Conservation (phyloP, 2,888 invertebrate genomes). For the Acanthacorydalis orientalis region DNA sequence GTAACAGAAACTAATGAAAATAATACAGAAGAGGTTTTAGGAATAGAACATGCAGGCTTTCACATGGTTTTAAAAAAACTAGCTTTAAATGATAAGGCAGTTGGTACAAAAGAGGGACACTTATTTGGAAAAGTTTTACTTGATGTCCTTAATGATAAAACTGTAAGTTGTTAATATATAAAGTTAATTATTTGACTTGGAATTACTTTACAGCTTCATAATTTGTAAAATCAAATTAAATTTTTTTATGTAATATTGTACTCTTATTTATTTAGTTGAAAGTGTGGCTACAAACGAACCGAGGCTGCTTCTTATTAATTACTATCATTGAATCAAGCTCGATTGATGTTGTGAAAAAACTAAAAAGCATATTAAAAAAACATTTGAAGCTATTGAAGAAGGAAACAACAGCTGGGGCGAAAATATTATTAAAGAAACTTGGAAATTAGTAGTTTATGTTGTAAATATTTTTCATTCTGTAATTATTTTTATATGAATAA, state of each 20-base stretch:
- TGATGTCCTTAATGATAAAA: constrained; percentile 31
- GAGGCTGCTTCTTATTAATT: constrained; percentile 60
- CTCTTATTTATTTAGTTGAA: constrained; percentile 31
- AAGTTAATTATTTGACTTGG: neutral
- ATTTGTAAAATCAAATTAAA: neutral
- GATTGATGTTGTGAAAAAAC: constrained; percentile 23
- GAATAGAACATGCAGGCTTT: constrained; percentile 58
- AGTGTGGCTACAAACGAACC: constrained; percentile 51
- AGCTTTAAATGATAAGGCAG: constrained; percentile 41
- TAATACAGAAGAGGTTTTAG: constrained; percentile 26
- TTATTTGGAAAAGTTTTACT: constrained; percentile 38
- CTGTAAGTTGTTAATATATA: constrained; percentile 28
- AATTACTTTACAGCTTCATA: too few relatives aligned
- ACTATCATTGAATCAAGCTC: constrained; percentile 45
- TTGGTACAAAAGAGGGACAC: constrained; percentile 22
- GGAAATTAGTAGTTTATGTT: neutral
- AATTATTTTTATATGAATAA: too few relatives aligned
- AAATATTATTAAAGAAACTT: constrained; percentile 35
- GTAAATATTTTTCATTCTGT: too few relatives aligned
- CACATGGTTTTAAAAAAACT: constrained; percentile 65
- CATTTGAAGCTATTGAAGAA: constrained; percentile 30
- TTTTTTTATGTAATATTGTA: too few relatives aligned
- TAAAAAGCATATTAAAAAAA: constrained; percentile 33
- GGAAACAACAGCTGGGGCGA: constrained; percentile 41
- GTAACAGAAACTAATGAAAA: constrained; percentile 22